Evolutionary conservation across 1,140 invertebrate species (phyloP), one percentile per base, ranked within the genome.

Genomic region (Parasteatoda tepidariorum): DNA sequence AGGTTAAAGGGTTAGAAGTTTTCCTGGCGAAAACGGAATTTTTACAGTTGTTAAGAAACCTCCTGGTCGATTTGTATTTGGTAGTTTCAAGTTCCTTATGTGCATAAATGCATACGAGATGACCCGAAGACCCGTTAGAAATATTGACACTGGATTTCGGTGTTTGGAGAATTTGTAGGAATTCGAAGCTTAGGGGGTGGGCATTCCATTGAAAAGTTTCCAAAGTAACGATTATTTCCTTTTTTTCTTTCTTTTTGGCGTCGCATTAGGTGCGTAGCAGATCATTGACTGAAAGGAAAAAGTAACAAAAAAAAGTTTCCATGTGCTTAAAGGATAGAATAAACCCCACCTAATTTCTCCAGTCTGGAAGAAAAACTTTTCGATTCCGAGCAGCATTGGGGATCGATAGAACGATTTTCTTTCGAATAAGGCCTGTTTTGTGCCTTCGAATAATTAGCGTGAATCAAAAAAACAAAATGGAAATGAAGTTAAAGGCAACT

Each of bases 161-260:
- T 64, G 61, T 64, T 64, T 11, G 61, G 11, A 64, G 22, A 28
- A 55, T 59, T 26, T 26, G 30, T 15, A 18, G 41, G 9, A 28
- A 38, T 41, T n/a, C n/a, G 24, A n/a, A 41, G 24, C 22, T 18
- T 28, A 70, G 54, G 24, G 28, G 33, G n/a, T n/a, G n/a, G n/a
- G n/a, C n/a, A n/a, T n/a, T 31, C 48, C 78, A 81, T 81, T 81
- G 78, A 81, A 70, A 82, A 82, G 78, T 82, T 82, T 82, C 67
- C 78, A 82, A 82, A 82, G 66, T 82, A 82, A 82, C 78, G 78
- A 82, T 82, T 82, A 82, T 82, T 82, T 70, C 78, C 61, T 71
- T 82, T 70, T 22, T n/a, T n/a, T n/a, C n/a, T n/a, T n/a, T n/a
- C 66, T n/a, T 38, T 48, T 48, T 48, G 41, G 73, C 33, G 28